Conservation (phyloP, 1,140 invertebrate genomes). For the Lepidostoma basale region DNA sequence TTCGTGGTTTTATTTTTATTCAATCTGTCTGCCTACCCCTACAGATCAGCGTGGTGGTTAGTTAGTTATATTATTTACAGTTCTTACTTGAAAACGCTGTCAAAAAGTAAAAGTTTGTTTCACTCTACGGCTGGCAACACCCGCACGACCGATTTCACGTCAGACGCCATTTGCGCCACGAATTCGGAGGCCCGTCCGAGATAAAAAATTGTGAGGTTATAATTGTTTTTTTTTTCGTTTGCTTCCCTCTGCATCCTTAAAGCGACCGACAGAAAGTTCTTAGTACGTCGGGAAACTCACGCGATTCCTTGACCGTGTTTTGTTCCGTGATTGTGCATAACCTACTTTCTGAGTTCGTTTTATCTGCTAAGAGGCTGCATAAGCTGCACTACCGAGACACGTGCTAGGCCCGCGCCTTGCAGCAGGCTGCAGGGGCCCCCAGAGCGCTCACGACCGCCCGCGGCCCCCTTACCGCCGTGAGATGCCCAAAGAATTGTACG, state of each 20-base stretch:
- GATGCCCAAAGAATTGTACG: not conserved
- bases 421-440: not conserved
- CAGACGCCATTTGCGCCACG: constrained; percentile 35
- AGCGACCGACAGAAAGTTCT: not conserved
- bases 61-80: no score
- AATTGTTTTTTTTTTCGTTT: constrained; percentile 13
- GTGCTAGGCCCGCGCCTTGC: not conserved
- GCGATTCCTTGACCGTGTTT: no score
- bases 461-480: not conserved
- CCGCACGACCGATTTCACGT: constrained; percentile 2
- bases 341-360: constrained; percentile 9
- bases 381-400: not conserved
- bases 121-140: not conserved
- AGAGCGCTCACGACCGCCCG: not conserved
- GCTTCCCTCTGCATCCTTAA: not conserved
- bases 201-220: constrained; percentile 29
- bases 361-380: not conserved
- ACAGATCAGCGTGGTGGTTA: no score
- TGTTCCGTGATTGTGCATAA: not conserved
- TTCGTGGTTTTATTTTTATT: no score
- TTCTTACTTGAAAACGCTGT: not conserved
- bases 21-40: no score
- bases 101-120: constrained; percentile 4
- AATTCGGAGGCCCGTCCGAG: constrained; percentile 16
- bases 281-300: not conserved